A percentile compares a stretch with the other conserved stretches of the same genome.
phyloP scores from a whole-genome alignment of 2,113 vertebrate genomes.

The Triplophysa siluroides region DNA sequence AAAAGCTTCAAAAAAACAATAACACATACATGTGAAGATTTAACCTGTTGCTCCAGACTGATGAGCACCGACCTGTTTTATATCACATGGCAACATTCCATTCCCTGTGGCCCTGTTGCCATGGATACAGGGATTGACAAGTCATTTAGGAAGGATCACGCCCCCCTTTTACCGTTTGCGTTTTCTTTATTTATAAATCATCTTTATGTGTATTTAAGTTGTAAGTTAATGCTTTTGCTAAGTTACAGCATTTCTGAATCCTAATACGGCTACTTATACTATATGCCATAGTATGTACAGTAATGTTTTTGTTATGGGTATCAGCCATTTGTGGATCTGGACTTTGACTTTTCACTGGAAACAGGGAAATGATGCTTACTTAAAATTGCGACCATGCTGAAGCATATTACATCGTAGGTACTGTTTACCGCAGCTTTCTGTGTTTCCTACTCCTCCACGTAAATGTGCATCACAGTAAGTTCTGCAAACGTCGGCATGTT shows the following conservation, averaged over 20 bases:
- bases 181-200: not conserved
- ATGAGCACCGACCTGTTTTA: constrained; percentile 47
- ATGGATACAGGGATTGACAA: not conserved
- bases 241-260: too few species aligned
- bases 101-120: not conserved
- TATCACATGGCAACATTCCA: constrained; percentile 30
- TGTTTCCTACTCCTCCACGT: not conserved
- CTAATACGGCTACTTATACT: too few species aligned
- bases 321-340: too few species aligned
- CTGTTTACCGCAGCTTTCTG: constrained; percentile 9
- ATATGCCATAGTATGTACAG: too few species aligned
- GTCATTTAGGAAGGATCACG: not conserved
- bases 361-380: too few species aligned
- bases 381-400: not conserved
- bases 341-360: too few species aligned
- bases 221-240: too few species aligned
- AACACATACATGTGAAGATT: constrained; percentile 33
- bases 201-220: too few species aligned
- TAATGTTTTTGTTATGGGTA: too few species aligned
- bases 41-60: constrained; percentile 58
- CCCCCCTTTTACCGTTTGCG: not conserved
- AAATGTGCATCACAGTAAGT: constrained; percentile 35
- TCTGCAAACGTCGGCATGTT: constrained; percentile 40
- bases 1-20: constrained; percentile 57
- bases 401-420: not conserved